Evolutionary conservation across 2,888 invertebrate genomes (phyloP), one percentile per base, ranked within the genome.

Genomic region (Eulithis prunata): DNA sequence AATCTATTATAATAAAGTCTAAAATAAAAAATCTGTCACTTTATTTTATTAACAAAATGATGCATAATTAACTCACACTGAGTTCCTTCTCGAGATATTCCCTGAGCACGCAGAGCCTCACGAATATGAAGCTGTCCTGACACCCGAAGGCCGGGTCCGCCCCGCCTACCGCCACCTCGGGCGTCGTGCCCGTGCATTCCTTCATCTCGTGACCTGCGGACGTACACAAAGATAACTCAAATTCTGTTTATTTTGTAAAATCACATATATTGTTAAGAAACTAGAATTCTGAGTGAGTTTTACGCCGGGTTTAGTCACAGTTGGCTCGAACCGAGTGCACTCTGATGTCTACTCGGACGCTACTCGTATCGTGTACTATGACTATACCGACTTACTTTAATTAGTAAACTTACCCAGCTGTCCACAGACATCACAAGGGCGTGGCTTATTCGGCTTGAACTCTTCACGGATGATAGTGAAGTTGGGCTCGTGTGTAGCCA

Each of bases 381-480:
- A n/a, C n/a, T n/a, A n/a, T n/a, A n/a, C n/a, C n/a, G n/a, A n/a
- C n/a, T n/a, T n/a, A n/a, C n/a, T n/a, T n/a, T n/a, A n/a, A n/a
- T n/a, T n/a, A n/a, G n/a, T n/a, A n/a, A n/a, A n/a, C n/a, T 84
- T 75, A 95, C 95, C 97, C 57, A 96, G 87, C 80, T 97, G 96
- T 32, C 97, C 97, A 88, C 99, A 99, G 64, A 99, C 95, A 73
- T 99, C 99, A 85, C 99, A 99, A 0, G 99, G 98, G 71, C 96
- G 95, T 0, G 98, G 98, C 85, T 99, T 97, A 86, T 99, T 99
- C 0, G 99, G 99, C 79, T 99, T 97, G 89, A 99, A 99, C 93
- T 99, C 99, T 90, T 99, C 99, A 36, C 99, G 91, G 80, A 99
- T 99, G 78, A 99, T 99, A 13, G 99, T 99, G 87, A 99, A 99